These are phyloP conservation scores for Sinonovacula constricta DNA, from an alignment of 1,140 invertebrate genomes.

Conservation along the genomic window DNA sequence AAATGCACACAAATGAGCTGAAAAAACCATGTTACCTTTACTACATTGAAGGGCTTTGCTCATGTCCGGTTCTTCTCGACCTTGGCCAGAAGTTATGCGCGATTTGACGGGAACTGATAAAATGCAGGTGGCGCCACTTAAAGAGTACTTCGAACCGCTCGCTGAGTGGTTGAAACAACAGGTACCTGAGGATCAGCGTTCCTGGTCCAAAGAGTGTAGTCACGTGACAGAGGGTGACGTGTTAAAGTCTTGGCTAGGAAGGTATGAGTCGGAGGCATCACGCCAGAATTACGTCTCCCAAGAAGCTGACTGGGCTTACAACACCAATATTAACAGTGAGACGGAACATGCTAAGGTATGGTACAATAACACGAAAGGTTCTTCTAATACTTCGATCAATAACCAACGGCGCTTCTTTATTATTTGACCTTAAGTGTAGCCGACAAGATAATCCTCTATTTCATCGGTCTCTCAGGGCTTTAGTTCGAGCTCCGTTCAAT, in stretches of 20 bases:
- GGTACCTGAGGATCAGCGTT: constrained; percentile 3
- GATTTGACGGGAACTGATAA: constrained; percentile 86
- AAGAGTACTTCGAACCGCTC: constrained; percentile 92
- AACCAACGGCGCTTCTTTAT: too few species aligned
- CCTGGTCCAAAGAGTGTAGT: constrained; percentile 54
- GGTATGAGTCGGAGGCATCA: constrained; percentile 47
- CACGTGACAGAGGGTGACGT: constrained; percentile 34
- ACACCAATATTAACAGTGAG: constrained; percentile 63
- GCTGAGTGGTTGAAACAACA: constrained; percentile 85
- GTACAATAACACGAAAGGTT: too few species aligned
- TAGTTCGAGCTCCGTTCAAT: too few species aligned
- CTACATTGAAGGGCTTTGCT: constrained; percentile 83
- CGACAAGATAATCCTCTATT: too few species aligned
- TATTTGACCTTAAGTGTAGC: too few species aligned
- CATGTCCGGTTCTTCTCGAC: constrained; percentile 86
- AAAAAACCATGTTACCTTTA: too few species aligned
- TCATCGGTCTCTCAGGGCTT: too few species aligned
- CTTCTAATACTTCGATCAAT: too few species aligned
- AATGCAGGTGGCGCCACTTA: constrained; percentile 87
- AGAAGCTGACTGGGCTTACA: constrained; percentile 61
- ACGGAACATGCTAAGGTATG: constrained; percentile 38
- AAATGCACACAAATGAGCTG: too few species aligned
- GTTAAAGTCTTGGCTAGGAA: constrained; percentile 53
- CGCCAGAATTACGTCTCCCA: constrained; percentile 6
- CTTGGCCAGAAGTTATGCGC: constrained; percentile 87